Base-by-base conservation (phyloP, 2,888 invertebrate genomes). In the Sisyra terminalis region DNA sequence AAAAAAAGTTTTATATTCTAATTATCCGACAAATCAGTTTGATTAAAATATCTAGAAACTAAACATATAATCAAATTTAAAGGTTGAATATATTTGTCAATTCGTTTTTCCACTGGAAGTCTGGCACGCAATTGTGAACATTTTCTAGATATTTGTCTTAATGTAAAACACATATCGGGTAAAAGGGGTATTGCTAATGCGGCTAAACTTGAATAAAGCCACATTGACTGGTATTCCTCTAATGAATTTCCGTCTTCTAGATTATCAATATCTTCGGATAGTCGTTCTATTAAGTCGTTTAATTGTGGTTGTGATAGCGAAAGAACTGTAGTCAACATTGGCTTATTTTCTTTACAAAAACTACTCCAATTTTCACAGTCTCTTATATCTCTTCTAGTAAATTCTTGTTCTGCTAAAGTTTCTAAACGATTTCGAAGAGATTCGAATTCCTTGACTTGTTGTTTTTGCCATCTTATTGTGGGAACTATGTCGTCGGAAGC, bases 21-120 rank as follows among this genome's bases (percentile, higher is more conserved):
- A 3, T 34, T 14, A 51, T 81, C 81, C 10, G 73, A 75, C 51
- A 82, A 64, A 57, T 83, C 83, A 48, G 66, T 61, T 57, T 83
- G 81, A 47, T 73, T 69, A 59, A 80, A 83, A 58, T 80, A 82
- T 51, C 72, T 65, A 34, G 75, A 71, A 29, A 82, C 74, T 46
- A 83, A 57, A 56, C 78, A 78, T 51, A 82, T 78, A 49, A 82
- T 70, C 39, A 82, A 62, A 58, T 79, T 81, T 30, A 78, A 53
- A 3, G 75, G 67, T 38, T 63, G 59, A 13, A 65, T 65, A 30
- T 61, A 56, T 43, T 55, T 49, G 45, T 46, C 50, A 24, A 60
- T 58, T 44, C 58, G 55, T 45, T 63, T 63, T 29, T 54, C 55
- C n/a, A 63, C 58, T 29, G 56, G 53, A 47, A 69, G 53, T 44